Percentiles rank a stretch among this genome's conserved stretches.
These are phyloP conservation scores for Pyrrhia umbra DNA, from an alignment of 2,888 invertebrate genomes.

Conservation along the genomic window DNA sequence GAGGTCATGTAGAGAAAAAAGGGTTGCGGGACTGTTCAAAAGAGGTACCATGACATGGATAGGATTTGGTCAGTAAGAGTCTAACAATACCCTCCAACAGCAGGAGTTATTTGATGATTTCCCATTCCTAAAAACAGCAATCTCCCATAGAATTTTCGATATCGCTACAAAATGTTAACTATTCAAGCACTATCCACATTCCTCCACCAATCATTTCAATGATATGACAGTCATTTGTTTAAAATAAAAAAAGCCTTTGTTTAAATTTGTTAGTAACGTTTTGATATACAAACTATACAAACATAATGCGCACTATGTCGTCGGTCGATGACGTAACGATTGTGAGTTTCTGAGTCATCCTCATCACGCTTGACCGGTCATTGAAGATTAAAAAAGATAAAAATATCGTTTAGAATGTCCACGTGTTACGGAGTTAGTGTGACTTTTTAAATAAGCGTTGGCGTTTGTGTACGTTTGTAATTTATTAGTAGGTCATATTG, in stretches of 20 bases:
- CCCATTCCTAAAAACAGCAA: too few species aligned
- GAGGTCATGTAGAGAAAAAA: too few species aligned
- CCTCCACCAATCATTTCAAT: neutral
- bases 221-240: conserved; percentile 19
- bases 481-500: conserved; percentile 35
- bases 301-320: conserved; percentile 19
- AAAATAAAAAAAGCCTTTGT: conserved; percentile 16
- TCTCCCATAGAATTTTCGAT: too few species aligned
- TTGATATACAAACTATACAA: conserved; percentile 28
- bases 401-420: conserved; percentile 66
- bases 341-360: conserved; percentile 49
- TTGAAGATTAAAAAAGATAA: conserved; percentile 69
- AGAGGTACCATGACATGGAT: too few species aligned
- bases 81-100: too few species aligned
- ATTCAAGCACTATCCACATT: too few species aligned
- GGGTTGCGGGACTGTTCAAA: too few species aligned
- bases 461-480: conserved; percentile 47
- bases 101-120: too few species aligned
- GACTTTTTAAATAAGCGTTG: conserved; percentile 32
- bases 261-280: conserved; percentile 27
- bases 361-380: conserved; percentile 65
- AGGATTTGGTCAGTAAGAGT: too few species aligned
- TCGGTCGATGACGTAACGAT: conserved; percentile 34
- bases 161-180: too few species aligned
- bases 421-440: conserved; percentile 60